Percentiles rank a stretch among this genome's conserved stretches.
These are phyloP conservation scores for Amphipyra tragopoginis DNA, from an alignment of 2,888 invertebrate genomes.

Conservation along the genomic window DNA sequence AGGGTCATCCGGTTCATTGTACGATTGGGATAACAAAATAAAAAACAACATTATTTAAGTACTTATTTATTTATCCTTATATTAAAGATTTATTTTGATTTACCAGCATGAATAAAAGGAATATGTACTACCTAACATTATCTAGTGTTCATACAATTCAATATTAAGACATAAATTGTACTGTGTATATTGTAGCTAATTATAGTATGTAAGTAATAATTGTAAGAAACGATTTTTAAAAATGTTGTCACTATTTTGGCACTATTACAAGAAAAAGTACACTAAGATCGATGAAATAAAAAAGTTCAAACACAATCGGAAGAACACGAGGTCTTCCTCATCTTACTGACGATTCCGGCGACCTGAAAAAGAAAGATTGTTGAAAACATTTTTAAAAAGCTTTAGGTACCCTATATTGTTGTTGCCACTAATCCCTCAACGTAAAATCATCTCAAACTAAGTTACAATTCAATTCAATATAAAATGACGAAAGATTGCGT, in stretches of 20 bases:
- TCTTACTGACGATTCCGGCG: conserved; percentile 87
- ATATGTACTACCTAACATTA: conserved; percentile 71
- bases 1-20: not conserved
- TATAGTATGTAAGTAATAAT: conserved; percentile 61
- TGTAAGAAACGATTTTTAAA: conserved; percentile 61
- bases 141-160: conserved; percentile 69
- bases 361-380: conserved; percentile 72
- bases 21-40: conserved; percentile 1
- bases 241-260: conserved; percentile 79
- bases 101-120: conserved; percentile 77
- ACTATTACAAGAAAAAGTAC: conserved; percentile 81
- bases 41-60: conserved; percentile 67
- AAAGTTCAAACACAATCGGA: conserved; percentile 70
- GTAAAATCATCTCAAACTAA: too few species aligned
- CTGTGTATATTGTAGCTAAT: conserved; percentile 73
- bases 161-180: conserved; percentile 71
- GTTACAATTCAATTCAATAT: too few species aligned
- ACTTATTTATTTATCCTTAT: conserved; percentile 78
- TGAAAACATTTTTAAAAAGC: not conserved
- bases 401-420: not conserved
- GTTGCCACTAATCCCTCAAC: too few species aligned
- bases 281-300: conserved; percentile 71
- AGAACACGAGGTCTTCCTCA: conserved; percentile 24
- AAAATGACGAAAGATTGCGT: too few species aligned
- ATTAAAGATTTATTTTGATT: conserved; percentile 75